Evolutionary conservation across 2,113 vertebrate species (phyloP).

Genomic region (Synchiropus splendidus): DNA sequence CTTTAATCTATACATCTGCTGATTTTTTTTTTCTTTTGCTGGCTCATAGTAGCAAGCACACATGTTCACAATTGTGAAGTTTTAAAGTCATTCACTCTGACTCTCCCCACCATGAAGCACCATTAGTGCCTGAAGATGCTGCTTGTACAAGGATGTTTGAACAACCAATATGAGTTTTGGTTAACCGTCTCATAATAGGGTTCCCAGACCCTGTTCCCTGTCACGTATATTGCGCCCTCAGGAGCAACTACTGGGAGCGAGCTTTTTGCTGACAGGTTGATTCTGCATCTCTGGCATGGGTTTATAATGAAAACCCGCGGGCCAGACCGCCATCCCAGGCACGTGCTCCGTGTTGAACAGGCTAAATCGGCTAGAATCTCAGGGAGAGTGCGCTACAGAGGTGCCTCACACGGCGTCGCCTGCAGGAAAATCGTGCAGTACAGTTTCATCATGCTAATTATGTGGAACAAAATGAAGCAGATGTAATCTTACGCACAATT

Average conservation of each 20-base stretch:
- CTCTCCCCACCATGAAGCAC: too few relatives aligned
- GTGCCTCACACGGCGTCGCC: constrained; percentile 37
- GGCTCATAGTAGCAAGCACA: too few relatives aligned
- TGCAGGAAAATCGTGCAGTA: constrained; percentile 19
- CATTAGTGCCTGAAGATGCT: too few relatives aligned
- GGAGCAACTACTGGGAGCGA: constrained; percentile 23
- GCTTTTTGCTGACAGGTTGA: constrained; percentile 20
- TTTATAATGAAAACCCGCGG: constrained; percentile 22
- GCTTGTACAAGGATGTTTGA: too few relatives aligned
- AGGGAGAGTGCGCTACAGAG: constrained; percentile 23
- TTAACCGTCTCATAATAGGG: constrained; percentile 6
- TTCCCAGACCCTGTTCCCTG: constrained; percentile 14
- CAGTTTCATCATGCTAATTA: constrained; percentile 27
- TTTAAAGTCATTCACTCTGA: too few relatives aligned
- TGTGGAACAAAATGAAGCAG: constrained; percentile 29
- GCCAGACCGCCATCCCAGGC: constrained; percentile 15
- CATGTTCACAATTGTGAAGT: too few relatives aligned
- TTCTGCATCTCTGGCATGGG: constrained; percentile 19
- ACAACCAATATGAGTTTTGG: constrained; percentile 31
- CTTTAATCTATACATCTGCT: too few relatives aligned
- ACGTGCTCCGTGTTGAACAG: constrained; percentile 37
- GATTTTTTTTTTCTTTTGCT: too few relatives aligned
- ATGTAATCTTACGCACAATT: constrained; percentile 38
- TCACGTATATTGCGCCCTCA: constrained; percentile 21
- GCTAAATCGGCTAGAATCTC: constrained; percentile 38